Evolutionary conservation across 1,140 invertebrate species (phyloP).

Genomic region (Lordiphosa mommai): DNA sequence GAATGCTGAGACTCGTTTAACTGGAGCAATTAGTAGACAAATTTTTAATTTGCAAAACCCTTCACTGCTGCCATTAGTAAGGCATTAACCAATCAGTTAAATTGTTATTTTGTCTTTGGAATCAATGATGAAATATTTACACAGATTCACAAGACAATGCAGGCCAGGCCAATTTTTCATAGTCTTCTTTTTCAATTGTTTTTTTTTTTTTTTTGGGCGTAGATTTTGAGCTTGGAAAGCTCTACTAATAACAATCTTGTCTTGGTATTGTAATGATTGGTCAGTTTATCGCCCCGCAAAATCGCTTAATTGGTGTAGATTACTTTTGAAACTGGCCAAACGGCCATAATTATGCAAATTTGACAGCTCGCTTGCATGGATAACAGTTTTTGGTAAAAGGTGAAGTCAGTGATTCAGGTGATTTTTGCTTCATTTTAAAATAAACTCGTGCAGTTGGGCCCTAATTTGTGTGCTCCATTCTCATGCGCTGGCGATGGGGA

Average conservation of each 20-base stretch:
- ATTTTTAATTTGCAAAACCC: constrained; percentile 17
- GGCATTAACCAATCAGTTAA: neutral
- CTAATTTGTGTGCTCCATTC: no score
- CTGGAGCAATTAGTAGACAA: constrained; percentile 36
- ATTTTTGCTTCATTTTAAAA: no score
- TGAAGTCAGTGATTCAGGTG: no score
- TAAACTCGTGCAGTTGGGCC: no score
- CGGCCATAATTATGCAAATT: constrained; percentile 56
- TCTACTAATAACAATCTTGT: constrained; percentile 59
- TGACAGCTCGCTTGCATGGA: neutral
- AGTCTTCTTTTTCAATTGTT: constrained; percentile 37
- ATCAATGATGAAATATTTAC: constrained; percentile 2
- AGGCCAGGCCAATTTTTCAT: neutral
- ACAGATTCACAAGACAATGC: neutral
- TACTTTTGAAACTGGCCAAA: constrained; percentile 12
- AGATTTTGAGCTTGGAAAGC: constrained; percentile 19
- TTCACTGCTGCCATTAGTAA: constrained; percentile 5
- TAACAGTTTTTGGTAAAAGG: no score
- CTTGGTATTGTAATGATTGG: constrained; percentile 57
- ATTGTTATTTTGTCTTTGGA: neutral
- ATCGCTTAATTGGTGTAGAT: constrained; percentile 56
- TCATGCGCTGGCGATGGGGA: no score
- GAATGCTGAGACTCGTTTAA: constrained; percentile 46
- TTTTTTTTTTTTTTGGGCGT: constrained; percentile 36
- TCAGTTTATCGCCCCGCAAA: constrained; percentile 59